These are phyloP conservation scores for Drosophila limbata DNA, from an alignment of 2,888 invertebrate genomes.

Conservation along the genomic window DNA sequence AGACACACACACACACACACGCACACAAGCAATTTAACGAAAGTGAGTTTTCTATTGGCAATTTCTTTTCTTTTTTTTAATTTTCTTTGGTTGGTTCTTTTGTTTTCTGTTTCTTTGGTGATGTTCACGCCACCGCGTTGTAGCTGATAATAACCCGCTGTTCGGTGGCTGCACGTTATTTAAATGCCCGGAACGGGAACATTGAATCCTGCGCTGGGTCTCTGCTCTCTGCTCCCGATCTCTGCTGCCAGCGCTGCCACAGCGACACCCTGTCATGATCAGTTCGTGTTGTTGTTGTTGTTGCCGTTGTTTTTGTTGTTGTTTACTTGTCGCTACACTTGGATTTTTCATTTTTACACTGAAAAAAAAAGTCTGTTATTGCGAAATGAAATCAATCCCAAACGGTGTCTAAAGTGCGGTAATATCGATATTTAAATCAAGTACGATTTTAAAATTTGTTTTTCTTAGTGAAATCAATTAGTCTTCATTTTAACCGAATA, in stretches of 20 bases:
- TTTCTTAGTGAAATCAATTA: no score
- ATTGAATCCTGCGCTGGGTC: slow-evolving; percentile 56
- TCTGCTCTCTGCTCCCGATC: slow-evolving; percentile 48
- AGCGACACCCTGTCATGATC: slow-evolving; percentile 67
- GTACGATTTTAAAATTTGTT: no score
- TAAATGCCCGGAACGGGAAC: slow-evolving; percentile 79
- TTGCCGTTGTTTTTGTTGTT: slow-evolving; percentile 2
- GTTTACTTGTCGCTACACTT: slow-evolving; percentile 33
- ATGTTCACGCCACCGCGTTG: slow-evolving; percentile 83
- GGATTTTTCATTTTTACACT: slow-evolving; percentile 52
- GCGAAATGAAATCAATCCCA: no score
- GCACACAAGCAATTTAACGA: slow-evolving; percentile 16
- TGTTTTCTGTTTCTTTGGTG: slow-evolving; percentile 51
- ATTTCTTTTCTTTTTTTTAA: neutral
- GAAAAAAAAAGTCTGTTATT: no score
- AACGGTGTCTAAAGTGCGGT: no score
- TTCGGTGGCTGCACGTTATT: slow-evolving; percentile 82
- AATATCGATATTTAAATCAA: no score
- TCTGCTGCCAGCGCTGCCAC: slow-evolving; percentile 23
- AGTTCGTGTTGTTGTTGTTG: slow-evolving; percentile 26
- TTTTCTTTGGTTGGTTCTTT: neutral
- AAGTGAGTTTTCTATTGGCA: slow-evolving; percentile 30
- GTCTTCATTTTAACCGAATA: no score
- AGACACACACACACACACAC: slow-evolving; percentile 30
- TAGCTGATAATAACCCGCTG: slow-evolving; percentile 82